Evolutionary conservation across 2,888 invertebrate genomes (phyloP).

Genomic region (Lymantria monacha): DNA sequence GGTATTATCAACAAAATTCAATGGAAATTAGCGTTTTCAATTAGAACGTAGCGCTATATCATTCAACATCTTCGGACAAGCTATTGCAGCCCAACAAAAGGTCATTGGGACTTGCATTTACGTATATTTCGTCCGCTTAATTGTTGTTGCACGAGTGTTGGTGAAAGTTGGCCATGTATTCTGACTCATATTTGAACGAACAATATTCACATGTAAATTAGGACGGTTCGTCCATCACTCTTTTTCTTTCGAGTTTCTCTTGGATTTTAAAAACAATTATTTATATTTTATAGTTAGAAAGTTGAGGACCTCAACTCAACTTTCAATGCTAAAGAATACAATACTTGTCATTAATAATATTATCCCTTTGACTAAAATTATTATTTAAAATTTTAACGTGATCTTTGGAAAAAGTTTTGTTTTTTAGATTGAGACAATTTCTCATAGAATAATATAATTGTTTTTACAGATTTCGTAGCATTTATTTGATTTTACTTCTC

Average conservation of each 20-base stretch:
- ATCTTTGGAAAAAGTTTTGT: too few species aligned
- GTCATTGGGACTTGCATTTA: slow-evolving; percentile 34
- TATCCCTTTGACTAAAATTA: too few species aligned
- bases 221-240: slow-evolving; percentile 47
- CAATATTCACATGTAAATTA: slow-evolving; percentile 73
- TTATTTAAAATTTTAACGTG: too few species aligned
- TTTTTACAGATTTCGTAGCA: too few species aligned
- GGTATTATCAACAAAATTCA: neutral
- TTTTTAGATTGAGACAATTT: too few species aligned
- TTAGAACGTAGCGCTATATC: neutral
- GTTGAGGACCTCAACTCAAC: too few species aligned
- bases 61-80: slow-evolving; percentile 4
- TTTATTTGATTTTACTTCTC: too few species aligned
- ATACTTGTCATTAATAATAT: too few species aligned
- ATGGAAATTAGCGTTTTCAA: neutral
- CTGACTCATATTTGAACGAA: slow-evolving; percentile 69
- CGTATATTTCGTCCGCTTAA: slow-evolving; percentile 45
- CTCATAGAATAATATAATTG: too few species aligned
- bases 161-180: slow-evolving; percentile 72
- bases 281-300: too few species aligned
- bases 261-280: slow-evolving; percentile 14
- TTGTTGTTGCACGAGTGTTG: slow-evolving; percentile 59
- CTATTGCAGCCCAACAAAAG: slow-evolving; percentile 29
- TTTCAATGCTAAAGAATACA: too few species aligned
- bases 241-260: slow-evolving; percentile 45